Percentiles rank a stretch among this genome's conserved stretches.
Evolutionary conservation across 2,113 vertebrate genomes (phyloP).

Genomic region (Loxodonta africana): DNA sequence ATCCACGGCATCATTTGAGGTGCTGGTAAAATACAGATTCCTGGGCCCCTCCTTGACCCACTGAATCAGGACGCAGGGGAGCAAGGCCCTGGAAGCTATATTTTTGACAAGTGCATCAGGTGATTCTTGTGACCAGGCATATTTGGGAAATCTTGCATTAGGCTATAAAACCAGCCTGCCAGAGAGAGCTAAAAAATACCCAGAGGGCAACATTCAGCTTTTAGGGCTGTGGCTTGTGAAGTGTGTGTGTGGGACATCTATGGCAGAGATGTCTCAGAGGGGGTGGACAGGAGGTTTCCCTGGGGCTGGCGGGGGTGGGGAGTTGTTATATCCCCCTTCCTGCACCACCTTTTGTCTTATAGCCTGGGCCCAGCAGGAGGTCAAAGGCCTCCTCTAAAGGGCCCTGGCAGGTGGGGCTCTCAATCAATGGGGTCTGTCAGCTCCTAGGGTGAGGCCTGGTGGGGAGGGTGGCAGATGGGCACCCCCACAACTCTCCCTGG

Average conservation of each 20-base stretch:
- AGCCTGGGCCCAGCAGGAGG: neutral
- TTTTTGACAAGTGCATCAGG: neutral
- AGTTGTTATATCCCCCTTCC: neutral
- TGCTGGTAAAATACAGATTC: neutral
- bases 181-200: neutral
- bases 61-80: too few species aligned
- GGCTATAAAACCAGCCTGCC: neutral
- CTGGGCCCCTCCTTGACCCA: neutral
- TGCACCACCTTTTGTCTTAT: accelerated
- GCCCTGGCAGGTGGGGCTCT: neutral
- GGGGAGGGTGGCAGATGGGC: neutral
- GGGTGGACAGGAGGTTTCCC: neutral
- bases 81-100: neutral
- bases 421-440: neutral
- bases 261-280: neutral
- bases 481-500: neutral
- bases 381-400: neutral
- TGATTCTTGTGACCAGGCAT: neutral
- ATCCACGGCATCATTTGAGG: neutral
- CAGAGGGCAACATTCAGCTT: neutral
- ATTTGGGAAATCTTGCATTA: neutral
- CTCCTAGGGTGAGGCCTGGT: neutral
- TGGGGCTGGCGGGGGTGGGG: neutral
- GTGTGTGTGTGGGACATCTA: neutral
- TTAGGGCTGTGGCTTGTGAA: neutral